phyloP scores from a whole-genome alignment of 2,113 vertebrate species.

The Chitala chitala region DNA sequence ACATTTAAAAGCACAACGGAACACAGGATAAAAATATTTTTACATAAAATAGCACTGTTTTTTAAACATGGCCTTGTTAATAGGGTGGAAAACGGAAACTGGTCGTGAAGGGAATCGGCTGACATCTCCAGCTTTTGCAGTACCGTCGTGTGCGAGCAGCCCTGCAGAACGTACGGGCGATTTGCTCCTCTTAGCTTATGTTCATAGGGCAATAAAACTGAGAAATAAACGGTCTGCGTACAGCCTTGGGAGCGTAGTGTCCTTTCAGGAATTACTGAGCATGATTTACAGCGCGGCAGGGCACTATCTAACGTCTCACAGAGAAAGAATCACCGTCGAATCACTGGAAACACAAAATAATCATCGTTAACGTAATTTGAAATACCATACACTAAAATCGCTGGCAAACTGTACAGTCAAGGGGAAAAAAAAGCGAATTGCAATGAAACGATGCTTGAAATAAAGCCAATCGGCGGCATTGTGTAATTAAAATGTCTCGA shows the following conservation, averaged over 20 bases:
- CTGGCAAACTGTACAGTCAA: no score
- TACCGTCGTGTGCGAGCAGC: conserved; percentile 66
- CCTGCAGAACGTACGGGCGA: conserved; percentile 79
- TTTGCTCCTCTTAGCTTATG: conserved; percentile 90
- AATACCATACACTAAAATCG: no score
- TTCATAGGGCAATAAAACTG: conserved; percentile 98
- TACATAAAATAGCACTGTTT: conserved; percentile 18
- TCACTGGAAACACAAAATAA: background rate
- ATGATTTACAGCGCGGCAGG: conserved; percentile 95
- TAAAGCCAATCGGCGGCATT: no score
- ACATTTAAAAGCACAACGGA: no score
- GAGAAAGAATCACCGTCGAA: conserved; percentile 56
- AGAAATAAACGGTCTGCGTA: conserved; percentile 98
- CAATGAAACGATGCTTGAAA: no score
- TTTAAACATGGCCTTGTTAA: conserved; percentile 25
- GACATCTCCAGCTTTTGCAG: conserved; percentile 55
- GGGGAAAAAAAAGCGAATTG: no score
- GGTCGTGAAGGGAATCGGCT: conserved; percentile 52
- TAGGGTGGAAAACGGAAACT: conserved; percentile 34
- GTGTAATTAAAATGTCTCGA: no score
- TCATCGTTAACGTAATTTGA: background rate
- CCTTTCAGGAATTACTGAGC: conserved; percentile 98
- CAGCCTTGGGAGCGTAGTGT: conserved; percentile 90
- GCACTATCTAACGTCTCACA: conserved; percentile 89
- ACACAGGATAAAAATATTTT: background rate